Evolutionary conservation across 2,113 vertebrate species (phyloP).

Genomic region (Indicator indicator): DNA sequence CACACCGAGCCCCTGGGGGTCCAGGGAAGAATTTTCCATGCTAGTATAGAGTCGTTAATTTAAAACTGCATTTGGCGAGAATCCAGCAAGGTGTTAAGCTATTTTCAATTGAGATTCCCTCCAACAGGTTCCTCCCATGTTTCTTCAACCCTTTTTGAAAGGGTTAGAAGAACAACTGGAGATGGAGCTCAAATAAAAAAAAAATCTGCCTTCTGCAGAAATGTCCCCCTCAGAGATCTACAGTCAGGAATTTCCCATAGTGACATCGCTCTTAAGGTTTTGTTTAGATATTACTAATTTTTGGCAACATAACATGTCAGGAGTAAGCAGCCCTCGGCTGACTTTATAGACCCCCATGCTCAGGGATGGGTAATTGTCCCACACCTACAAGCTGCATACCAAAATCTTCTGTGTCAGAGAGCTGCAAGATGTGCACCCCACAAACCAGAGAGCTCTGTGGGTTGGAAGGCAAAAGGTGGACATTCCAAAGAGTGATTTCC

Average conservation of each 20-base stretch:
- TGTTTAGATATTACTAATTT: not conserved
- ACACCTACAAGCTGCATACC: not conserved
- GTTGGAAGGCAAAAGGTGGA: not conserved
- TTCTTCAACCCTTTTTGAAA: not conserved
- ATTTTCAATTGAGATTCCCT: not conserved
- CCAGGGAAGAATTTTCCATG: not conserved
- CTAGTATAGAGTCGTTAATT: slow-evolving; percentile 6
- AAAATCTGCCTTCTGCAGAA: not conserved
- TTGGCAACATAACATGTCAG: not conserved
- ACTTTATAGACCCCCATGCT: not conserved
- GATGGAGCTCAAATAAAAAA: not conserved
- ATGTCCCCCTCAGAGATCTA: not conserved
- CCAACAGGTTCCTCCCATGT: not conserved
- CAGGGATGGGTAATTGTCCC: not conserved
- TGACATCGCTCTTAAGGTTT: not conserved
- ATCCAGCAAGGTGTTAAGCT: slow-evolving; percentile 49
- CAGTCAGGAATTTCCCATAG: not conserved
- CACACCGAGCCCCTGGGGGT: not conserved
- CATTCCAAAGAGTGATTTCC: not conserved
- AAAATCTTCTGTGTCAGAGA: not conserved
- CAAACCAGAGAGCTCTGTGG: not conserved
- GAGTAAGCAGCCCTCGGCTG: not conserved
- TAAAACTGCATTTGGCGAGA: not conserved
- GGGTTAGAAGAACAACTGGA: not conserved
- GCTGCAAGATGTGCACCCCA: not conserved